Evolutionary conservation across 2,888 invertebrate species (phyloP).

Genomic region (Brenthis daphne): DNA sequence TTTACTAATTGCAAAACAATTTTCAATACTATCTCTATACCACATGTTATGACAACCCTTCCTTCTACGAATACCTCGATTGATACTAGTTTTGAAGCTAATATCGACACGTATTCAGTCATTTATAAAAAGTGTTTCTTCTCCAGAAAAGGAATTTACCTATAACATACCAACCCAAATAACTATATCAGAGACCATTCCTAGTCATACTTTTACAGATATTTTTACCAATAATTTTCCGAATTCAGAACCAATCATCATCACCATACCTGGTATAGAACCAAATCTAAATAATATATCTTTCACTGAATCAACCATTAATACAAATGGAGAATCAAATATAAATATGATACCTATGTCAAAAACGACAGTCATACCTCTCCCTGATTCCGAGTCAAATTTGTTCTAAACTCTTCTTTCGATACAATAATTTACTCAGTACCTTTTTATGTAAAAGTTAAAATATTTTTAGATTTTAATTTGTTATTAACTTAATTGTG

Average conservation of each 20-base stretch:
- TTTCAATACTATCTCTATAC: background rate
- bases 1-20: background rate
- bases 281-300: too few species aligned
- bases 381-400: background rate
- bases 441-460: background rate
- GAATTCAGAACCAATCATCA: background rate
- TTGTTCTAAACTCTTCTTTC: background rate
- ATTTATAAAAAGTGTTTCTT: too few species aligned
- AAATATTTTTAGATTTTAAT: background rate
- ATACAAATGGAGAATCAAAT: background rate
- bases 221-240: background rate
- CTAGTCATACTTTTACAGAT: too few species aligned
- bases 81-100: too few species aligned
- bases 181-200: too few species aligned
- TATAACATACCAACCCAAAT: too few species aligned
- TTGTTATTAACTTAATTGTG: too few species aligned
- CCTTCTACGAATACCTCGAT: too few species aligned
- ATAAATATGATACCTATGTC: background rate
- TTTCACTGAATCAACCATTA: background rate
- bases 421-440: background rate
- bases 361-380: background rate
- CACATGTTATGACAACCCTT: too few species aligned
- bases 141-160: too few species aligned
- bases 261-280: background rate
- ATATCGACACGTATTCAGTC: too few species aligned